These are phyloP conservation scores for Agrochola macilenta DNA, from an alignment of 2,888 invertebrate species.

Conservation along the genomic window DNA sequence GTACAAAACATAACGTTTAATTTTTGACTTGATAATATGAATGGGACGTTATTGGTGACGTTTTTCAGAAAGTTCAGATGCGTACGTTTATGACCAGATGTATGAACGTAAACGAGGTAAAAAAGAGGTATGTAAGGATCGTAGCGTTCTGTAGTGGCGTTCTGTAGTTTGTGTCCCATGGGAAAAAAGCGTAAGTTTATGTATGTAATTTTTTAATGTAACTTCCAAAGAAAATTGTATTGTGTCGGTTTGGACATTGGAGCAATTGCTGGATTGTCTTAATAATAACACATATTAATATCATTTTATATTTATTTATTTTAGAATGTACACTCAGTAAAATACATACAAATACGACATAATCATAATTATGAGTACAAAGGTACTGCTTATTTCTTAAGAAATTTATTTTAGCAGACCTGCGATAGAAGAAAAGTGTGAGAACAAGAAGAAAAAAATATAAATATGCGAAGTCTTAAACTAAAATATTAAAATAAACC, in stretches of 20 bases:
- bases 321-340: too few relatives aligned
- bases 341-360: too few relatives aligned
- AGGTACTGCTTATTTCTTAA: too few relatives aligned
- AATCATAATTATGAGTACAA: too few relatives aligned
- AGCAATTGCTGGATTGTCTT: not conserved
- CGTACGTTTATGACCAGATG: not conserved
- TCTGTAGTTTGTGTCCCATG: not conserved
- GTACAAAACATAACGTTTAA: not conserved
- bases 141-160: not conserved
- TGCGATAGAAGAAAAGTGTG: too few relatives aligned
- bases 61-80: not conserved
- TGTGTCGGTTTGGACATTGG: not conserved
- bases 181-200: not conserved
- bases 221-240: too few relatives aligned
- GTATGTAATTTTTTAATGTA: not conserved
- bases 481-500: too few relatives aligned
- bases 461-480: too few relatives aligned
- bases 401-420: too few relatives aligned
- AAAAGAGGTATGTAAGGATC: not conserved
- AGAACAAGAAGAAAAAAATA: too few relatives aligned
- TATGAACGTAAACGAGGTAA: not conserved
- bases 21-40: not conserved
- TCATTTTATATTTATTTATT: too few relatives aligned
- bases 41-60: not conserved
- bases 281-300: too few relatives aligned